Evolutionary conservation across 1,140 invertebrate genomes (phyloP).

Genomic region (Cydia strobilella): DNA sequence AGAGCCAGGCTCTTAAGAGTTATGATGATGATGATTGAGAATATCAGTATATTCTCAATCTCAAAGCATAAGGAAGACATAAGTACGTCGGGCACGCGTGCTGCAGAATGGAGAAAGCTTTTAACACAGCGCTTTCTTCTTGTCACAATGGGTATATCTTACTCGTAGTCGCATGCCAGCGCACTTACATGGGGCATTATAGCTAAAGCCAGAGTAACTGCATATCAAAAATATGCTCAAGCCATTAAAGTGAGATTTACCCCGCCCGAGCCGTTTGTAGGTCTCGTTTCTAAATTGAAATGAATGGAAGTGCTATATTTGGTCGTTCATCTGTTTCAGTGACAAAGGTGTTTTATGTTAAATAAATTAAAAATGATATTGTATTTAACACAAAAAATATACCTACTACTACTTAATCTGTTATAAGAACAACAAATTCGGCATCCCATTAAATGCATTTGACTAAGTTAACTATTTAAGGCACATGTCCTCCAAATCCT

Average conservation of each 20-base stretch:
- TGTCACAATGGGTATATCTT: slow-evolving; percentile 14
- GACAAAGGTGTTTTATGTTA: too few species aligned
- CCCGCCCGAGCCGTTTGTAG: neutral
- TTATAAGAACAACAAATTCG: too few species aligned
- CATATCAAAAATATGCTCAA: neutral
- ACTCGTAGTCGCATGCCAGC: neutral
- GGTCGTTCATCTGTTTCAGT: too few species aligned
- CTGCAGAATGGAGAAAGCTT: slow-evolving; percentile 8
- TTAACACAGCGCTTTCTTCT: slow-evolving; percentile 18
- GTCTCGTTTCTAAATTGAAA: neutral
- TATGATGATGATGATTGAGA: too few species aligned
- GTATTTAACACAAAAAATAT: too few species aligned
- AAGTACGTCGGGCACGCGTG: slow-evolving; percentile 15
- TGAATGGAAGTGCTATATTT: neutral
- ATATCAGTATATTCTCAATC: too few species aligned
- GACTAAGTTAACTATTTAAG: too few species aligned
- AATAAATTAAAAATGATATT: too few species aligned
- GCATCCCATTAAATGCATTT: too few species aligned
- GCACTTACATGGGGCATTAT: slow-evolving; percentile 12
- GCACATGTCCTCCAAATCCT: too few species aligned
- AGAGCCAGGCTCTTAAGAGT: too few species aligned
- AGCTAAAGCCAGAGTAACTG: neutral
- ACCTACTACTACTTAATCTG: too few species aligned
- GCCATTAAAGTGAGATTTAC: neutral
- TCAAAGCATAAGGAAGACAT: slow-evolving; percentile 13